Conservation (phyloP, 2,888 invertebrate genomes). For the Onchidella celtica region DNA sequence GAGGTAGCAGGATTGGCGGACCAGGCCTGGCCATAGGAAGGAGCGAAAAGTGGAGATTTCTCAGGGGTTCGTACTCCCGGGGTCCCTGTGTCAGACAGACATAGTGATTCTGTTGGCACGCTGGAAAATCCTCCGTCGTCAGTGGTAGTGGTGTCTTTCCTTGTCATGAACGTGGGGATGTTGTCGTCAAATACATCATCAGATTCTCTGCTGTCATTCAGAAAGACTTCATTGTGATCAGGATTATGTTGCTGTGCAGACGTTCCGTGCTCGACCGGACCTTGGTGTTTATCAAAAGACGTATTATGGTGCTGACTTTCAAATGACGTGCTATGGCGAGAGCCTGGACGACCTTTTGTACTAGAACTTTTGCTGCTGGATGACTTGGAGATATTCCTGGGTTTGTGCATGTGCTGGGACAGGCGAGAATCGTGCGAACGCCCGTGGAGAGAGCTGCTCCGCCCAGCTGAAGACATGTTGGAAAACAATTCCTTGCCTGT, state of each 20-base stretch:
- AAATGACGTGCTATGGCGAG: neutral
- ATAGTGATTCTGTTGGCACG: conserved; percentile 30
- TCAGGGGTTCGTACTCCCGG: neutral
- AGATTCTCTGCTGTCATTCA: conserved; percentile 13
- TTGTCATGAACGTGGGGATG: neutral
- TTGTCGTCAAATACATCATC: conserved; percentile 29
- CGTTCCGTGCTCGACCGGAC: neutral
- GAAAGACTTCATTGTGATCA: neutral
- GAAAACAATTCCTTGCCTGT: neutral
- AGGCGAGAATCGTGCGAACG: neutral
- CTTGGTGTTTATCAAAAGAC: neutral
- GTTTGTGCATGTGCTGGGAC: conserved; percentile 29
- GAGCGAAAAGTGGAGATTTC: too few relatives aligned
- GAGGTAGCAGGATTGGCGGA: too few relatives aligned
- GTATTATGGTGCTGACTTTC: neutral
- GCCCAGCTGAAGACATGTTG: neutral
- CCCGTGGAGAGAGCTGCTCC: conserved; percentile 1
- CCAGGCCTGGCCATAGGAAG: too few relatives aligned
- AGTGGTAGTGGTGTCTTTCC: conserved; percentile 30
- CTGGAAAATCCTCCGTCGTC: conserved; percentile 39
- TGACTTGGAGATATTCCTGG: conserved; percentile 9
- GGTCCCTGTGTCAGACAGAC: neutral
- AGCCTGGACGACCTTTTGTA: neutral
- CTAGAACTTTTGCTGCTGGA: conserved; percentile 15
- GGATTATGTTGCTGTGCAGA: neutral